Percentiles rank a stretch among this genome's conserved stretches.
Evolutionary conservation across 2,888 invertebrate genomes (phyloP).

Genomic region (Caenorhabditis afra): DNA sequence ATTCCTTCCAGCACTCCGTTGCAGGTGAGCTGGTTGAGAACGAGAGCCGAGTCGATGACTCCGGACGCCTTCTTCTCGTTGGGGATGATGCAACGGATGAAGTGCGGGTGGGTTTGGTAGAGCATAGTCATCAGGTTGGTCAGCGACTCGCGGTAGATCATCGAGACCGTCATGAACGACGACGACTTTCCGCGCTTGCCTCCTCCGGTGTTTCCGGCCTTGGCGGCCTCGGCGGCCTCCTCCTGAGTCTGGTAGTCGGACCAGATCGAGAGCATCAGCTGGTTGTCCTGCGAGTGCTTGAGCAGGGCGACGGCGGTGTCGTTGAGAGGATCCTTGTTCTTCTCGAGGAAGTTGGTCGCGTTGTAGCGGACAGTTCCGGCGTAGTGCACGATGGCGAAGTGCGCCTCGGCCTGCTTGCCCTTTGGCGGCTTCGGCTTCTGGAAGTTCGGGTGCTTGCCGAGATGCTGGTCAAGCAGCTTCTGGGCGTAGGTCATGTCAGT

Average conservation of each 20-base stretch:
- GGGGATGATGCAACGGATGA: slow-evolving; percentile 99
- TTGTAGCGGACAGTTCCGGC: slow-evolving; percentile 90
- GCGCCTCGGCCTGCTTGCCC: slow-evolving; percentile 89
- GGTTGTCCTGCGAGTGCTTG: slow-evolving; percentile 84
- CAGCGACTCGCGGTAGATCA: slow-evolving; percentile 90
- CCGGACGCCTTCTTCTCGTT: slow-evolving; percentile 86
- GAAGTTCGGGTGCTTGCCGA: slow-evolving; percentile 94
- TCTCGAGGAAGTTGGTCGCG: slow-evolving; percentile 82
- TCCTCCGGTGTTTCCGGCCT: slow-evolving; percentile 72
- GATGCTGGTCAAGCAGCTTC: slow-evolving; percentile 98
- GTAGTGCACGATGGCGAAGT: slow-evolving; percentile 99
- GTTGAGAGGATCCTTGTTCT: slow-evolving; percentile 83
- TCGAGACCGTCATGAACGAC: slow-evolving; percentile 94
- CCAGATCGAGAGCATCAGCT: slow-evolving; percentile 86
- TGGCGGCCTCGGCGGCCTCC: slow-evolving; percentile 79
- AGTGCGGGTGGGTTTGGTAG: slow-evolving; percentile 97
- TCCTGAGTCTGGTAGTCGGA: slow-evolving; percentile 80
- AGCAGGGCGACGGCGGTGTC: slow-evolving; percentile 82
- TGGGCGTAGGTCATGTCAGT: slow-evolving; percentile 98
- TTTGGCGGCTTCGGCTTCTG: slow-evolving; percentile 89
- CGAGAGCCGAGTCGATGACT: slow-evolving; percentile 97
- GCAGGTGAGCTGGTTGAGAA: slow-evolving; percentile 99
- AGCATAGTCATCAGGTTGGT: slow-evolving; percentile 98
- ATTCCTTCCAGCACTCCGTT: slow-evolving; percentile 99
- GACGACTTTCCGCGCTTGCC: slow-evolving; percentile 78